phyloP scores from a whole-genome alignment of 2,888 invertebrate genomes.

The Andrena fulva region DNA sequence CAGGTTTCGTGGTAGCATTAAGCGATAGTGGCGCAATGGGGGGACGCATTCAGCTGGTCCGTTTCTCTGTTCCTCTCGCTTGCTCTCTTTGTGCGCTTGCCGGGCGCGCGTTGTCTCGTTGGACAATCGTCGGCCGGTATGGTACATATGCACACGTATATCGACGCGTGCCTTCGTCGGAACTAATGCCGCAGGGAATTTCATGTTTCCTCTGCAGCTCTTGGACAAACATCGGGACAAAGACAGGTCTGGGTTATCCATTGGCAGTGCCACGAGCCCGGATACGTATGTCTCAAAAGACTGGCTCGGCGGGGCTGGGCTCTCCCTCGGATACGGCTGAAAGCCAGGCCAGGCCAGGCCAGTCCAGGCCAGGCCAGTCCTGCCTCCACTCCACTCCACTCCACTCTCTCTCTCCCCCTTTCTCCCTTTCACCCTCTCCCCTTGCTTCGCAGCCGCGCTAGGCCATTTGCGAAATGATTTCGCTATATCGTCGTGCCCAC shows the following conservation, averaged over 20 bases:
- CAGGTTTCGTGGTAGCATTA: slow-evolving; percentile 21
- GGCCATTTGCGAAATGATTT: slow-evolving; percentile 78
- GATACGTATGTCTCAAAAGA: slow-evolving; percentile 60
- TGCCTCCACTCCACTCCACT: no score
- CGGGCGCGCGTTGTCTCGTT: not conserved
- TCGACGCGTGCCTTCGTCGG: slow-evolving; percentile 5
- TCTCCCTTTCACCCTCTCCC: slow-evolving; percentile 11
- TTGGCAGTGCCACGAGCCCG: slow-evolving; percentile 43
- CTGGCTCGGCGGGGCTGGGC: slow-evolving; percentile 1
- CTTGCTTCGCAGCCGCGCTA: slow-evolving; percentile 7
- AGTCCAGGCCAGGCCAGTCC: no score
- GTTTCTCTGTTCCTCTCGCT: no score
- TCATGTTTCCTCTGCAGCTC: slow-evolving; percentile 37
- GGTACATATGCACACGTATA: slow-evolving; percentile 7
- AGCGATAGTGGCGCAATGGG: not conserved
- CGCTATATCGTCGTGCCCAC: slow-evolving; percentile 27
- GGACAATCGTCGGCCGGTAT: slow-evolving; percentile 19
- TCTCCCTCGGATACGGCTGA: slow-evolving; percentile 67
- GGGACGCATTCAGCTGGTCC: not conserved
- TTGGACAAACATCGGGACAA: slow-evolving; percentile 44
- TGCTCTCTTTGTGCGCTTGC: not conserved
- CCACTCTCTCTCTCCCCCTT: not conserved
- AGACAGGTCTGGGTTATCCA: slow-evolving; percentile 58
- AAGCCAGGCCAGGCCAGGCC: slow-evolving; percentile 47
- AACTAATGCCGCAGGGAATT: slow-evolving; percentile 45